Evolutionary conservation across 2,113 vertebrate species (phyloP), one percentile per base, ranked within the genome.

Genomic region (Psilopogon haemacephalus): DNA sequence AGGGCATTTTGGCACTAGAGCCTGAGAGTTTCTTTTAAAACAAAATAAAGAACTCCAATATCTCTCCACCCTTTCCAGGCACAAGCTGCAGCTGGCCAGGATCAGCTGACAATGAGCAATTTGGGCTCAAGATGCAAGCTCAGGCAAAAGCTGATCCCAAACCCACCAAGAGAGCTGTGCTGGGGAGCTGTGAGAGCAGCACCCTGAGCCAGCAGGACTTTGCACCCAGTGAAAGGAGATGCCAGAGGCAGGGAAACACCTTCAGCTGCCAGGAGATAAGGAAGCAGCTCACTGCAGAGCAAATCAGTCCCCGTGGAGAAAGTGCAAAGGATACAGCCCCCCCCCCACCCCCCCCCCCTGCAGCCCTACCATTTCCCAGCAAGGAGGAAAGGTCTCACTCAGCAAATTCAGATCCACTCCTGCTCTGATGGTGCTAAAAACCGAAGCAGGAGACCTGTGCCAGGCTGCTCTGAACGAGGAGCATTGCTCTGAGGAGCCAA

Each of bases 91-190:
- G 15, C 92, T n/a, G 72, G 85, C 83, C 62, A 46, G 65, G 69
- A 80, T 68, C 88, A 95, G 90, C 90, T 93, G 95, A 83, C 56
- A 20, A 17, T 12, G 52, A 95, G 77, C 64, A 90, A 52, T 60
- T 33, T 30, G 72, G 64, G 35, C 83, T 84, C 9, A 37, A 90
- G 83, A 52, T 16, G 68, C 92, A 74, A 83, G 75, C 78, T 91
- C 52, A 52, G 93, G 79, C 90, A 88, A 40, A 93, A 80, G 52
- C 86, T 64, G 69, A 62, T 80, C 72, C 84, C 70, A 74, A 86
- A 59, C 3, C 50, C 83, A 30, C 3, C 0, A 5, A 84, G 74
- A 24, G 2, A 60, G 69, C 85, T 78, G 50, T 19, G 35, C 0
- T 0, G 46, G 15, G 1, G 77, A 28, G 63, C 84, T 8, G 50